Percentiles rank a stretch among this genome's conserved stretches.
Conservation (phyloP, 1,140 invertebrate genomes). For the Centruroides vittatus region DNA sequence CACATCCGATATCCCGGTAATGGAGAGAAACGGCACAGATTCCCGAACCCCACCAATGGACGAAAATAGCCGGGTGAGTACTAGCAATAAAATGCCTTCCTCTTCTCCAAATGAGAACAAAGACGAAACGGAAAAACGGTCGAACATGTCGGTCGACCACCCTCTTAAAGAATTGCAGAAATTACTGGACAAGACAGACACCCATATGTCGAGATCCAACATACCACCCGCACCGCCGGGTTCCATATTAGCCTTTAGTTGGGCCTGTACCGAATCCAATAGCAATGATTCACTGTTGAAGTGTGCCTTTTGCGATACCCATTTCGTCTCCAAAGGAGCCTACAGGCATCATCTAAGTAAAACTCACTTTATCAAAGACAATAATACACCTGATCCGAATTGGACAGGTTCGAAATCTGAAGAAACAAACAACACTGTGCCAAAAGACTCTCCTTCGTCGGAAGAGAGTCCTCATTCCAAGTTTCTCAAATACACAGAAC, state of each 20-base stretch:
- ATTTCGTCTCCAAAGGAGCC: slow-evolving; percentile 89
- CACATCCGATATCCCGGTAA: too few relatives aligned
- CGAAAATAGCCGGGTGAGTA: too few relatives aligned
- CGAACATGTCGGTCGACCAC: slow-evolving; percentile 13
- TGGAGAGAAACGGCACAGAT: too few relatives aligned
- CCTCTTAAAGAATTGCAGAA: slow-evolving; percentile 86
- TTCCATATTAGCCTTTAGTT: slow-evolving; percentile 76
- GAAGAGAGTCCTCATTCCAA: slow-evolving; percentile 90
- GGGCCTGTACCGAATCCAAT: slow-evolving; percentile 83
- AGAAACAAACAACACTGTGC: slow-evolving; percentile 29
- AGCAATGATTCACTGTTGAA: slow-evolving; percentile 67
- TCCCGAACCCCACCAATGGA: too few relatives aligned
- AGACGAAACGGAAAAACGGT: not conserved
- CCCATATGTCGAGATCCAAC: slow-evolving; percentile 30
- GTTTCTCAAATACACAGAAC: slow-evolving; percentile 91
- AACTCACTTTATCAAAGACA: slow-evolving; percentile 92
- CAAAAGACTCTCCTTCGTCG: slow-evolving; percentile 7
- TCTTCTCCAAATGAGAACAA: not conserved
- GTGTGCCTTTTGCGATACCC: slow-evolving; percentile 90
- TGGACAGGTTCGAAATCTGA: slow-evolving; percentile 35
- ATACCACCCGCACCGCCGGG: slow-evolving; percentile 40
- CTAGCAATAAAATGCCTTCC: too few relatives aligned
- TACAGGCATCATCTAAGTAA: slow-evolving; percentile 92
- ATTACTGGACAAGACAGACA: slow-evolving; percentile 86
- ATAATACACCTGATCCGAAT: slow-evolving; percentile 22